phyloP scores from a whole-genome alignment of 2,113 vertebrate genomes.

The Nesogale talazaci region DNA sequence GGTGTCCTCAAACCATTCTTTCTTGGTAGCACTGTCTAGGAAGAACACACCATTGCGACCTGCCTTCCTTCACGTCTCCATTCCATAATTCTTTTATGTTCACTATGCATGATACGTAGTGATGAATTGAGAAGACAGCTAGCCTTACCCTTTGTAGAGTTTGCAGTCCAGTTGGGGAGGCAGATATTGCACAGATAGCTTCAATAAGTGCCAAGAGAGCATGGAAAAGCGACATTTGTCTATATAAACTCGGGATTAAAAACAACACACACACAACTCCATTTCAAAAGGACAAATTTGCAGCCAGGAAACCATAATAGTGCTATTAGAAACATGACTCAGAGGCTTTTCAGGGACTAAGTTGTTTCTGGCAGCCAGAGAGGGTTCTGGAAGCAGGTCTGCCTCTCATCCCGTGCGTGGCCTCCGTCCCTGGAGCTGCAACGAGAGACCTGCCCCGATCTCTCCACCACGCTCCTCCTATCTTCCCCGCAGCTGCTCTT shows the following conservation, averaged over 20 bases:
- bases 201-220: not conserved
- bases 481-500: too few species aligned
- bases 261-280: not conserved
- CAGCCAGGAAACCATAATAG: conserved; percentile 43
- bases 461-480: not conserved
- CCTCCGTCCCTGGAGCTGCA: not conserved
- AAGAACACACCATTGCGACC: too few species aligned
- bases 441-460: not conserved
- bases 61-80: too few species aligned
- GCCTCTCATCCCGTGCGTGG: not conserved
- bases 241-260: conserved; percentile 43
- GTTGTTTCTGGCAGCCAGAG: conserved; percentile 9
- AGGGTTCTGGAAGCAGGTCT: conserved; percentile 10
- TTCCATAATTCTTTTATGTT: too few species aligned
- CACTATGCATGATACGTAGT: too few species aligned
- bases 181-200: not conserved
- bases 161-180: too few species aligned
- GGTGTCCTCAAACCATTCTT: too few species aligned
- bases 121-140: too few species aligned
- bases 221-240: not conserved
- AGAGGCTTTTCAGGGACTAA: conserved; percentile 16
- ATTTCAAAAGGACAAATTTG: conserved; percentile 47
- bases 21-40: too few species aligned
- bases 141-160: too few species aligned
- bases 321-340: conserved; percentile 35